Percentiles rank a stretch among this genome's conserved stretches.
Evolutionary conservation across 2,113 vertebrate species (phyloP).

Genomic region (Chlorodrepanis virens): DNA sequence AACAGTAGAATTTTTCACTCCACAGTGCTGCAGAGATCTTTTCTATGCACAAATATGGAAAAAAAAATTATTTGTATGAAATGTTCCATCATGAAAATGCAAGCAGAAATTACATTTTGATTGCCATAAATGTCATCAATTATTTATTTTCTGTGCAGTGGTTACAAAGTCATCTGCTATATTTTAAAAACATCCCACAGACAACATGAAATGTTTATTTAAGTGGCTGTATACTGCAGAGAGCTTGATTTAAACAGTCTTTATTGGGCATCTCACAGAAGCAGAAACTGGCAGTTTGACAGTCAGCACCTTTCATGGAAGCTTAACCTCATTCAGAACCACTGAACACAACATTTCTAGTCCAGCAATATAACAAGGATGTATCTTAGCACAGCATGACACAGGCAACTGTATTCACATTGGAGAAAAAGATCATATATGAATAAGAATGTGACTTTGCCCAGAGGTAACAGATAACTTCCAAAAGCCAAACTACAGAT

Average conservation of each 20-base stretch:
- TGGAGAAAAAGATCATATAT: background rate
- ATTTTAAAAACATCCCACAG: constrained; percentile 40
- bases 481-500: background rate
- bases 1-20: background rate
- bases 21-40: background rate
- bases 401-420: background rate
- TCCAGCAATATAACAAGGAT: constrained; percentile 18
- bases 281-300: constrained; percentile 24
- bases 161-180: constrained; percentile 46
- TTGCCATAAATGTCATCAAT: background rate
- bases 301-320: constrained; percentile 19
- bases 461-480: background rate
- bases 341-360: constrained; percentile 19
- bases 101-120: background rate
- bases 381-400: background rate
- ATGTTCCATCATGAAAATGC: background rate
- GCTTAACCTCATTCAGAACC: background rate
- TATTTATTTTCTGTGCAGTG: constrained; percentile 42
- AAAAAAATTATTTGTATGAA: background rate
- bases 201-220: constrained; percentile 69
- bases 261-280: constrained; percentile 44
- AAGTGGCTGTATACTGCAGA: constrained; percentile 34
- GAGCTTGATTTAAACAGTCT: constrained; percentile 59
- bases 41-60: background rate
- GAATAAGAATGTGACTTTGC: background rate